These are phyloP conservation scores for Tachina fera DNA, from an alignment of 2,888 invertebrate genomes.

Conservation along the genomic window DNA sequence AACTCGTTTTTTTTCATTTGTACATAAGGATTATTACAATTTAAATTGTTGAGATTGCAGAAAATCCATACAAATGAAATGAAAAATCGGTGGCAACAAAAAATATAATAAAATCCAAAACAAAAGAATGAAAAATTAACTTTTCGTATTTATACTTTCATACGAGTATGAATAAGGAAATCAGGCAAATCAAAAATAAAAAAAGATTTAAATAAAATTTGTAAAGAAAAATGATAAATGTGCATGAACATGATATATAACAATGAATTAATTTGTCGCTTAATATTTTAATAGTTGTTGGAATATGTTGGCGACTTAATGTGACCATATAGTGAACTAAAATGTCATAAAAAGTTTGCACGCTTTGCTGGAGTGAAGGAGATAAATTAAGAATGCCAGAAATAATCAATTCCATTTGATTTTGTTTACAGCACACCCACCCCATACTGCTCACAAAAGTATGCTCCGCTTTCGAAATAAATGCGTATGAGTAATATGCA, in stretches of 20 bases:
- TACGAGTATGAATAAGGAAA: slow-evolving; percentile 44
- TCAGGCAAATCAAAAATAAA: background rate
- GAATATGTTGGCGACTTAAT: background rate
- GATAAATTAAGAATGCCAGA: too few species aligned
- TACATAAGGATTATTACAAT: slow-evolving; percentile 54
- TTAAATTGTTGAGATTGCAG: slow-evolving; percentile 64
- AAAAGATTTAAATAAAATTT: background rate
- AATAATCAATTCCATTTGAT: too few species aligned
- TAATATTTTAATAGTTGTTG: slow-evolving; percentile 53
- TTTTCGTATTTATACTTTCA: slow-evolving; percentile 41
- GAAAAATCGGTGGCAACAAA: slow-evolving; percentile 50
- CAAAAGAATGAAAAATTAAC: slow-evolving; percentile 32
- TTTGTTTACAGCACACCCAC: too few species aligned
- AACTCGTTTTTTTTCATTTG: slow-evolving; percentile 15
- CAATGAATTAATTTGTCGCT: slow-evolving; percentile 68
- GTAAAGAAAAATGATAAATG: slow-evolving; percentile 55
- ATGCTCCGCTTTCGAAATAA: too few species aligned
- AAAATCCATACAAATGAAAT: slow-evolving; percentile 61
- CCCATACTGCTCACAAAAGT: too few species aligned
- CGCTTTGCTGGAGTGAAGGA: too few species aligned
- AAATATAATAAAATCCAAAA: slow-evolving; percentile 22
- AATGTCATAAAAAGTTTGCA: too few species aligned
- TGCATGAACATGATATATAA: slow-evolving; percentile 59
- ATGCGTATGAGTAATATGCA: too few species aligned
- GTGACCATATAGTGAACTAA: slow-evolving; percentile 16